Evolutionary conservation across 2,888 invertebrate species (phyloP).

Genomic region (Aspidapion aeneum): DNA sequence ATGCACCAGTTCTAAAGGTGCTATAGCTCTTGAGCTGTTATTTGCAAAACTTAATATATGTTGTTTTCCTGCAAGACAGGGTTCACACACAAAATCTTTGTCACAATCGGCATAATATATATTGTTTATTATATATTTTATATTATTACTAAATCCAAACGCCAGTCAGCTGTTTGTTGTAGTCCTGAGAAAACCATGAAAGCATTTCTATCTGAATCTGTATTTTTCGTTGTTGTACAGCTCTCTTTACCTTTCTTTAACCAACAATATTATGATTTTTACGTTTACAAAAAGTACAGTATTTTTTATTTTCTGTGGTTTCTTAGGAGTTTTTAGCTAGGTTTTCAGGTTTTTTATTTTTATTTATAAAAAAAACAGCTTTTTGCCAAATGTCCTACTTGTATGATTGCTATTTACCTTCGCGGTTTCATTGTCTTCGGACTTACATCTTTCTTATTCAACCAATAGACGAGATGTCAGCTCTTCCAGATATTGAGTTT

Average conservation of each 20-base stretch:
- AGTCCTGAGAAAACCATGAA: conserved; percentile 7
- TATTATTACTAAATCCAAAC: conserved; percentile 20
- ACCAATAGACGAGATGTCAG: too few species aligned
- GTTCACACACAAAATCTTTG: conserved; percentile 14
- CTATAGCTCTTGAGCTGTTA: conserved; percentile 24
- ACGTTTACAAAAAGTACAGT: neutral
- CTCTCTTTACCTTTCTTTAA: conserved; percentile 15
- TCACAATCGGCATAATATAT: conserved; percentile 8
- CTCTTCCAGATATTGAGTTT: too few species aligned
- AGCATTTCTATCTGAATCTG: conserved; percentile 8
- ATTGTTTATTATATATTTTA: conserved; percentile 22
- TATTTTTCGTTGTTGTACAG: conserved; percentile 1
- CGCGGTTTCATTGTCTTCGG: too few species aligned
- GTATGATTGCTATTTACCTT: too few species aligned
- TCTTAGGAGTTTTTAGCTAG: conserved; percentile 5
- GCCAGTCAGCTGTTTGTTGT: conserved; percentile 16
- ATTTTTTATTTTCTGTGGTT: neutral
- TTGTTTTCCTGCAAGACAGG: conserved; percentile 34
- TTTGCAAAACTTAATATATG: conserved; percentile 30
- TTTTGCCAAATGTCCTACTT: conserved; percentile 15
- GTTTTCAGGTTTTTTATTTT: conserved; percentile 10
- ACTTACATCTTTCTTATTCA: too few species aligned
- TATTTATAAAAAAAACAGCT: conserved; percentile 13
- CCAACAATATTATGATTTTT: conserved; percentile 14
- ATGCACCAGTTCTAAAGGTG: too few species aligned